These are phyloP conservation scores for Actinemys pallida DNA, from an alignment of 2,113 vertebrate species.

Conservation along the genomic window DNA sequence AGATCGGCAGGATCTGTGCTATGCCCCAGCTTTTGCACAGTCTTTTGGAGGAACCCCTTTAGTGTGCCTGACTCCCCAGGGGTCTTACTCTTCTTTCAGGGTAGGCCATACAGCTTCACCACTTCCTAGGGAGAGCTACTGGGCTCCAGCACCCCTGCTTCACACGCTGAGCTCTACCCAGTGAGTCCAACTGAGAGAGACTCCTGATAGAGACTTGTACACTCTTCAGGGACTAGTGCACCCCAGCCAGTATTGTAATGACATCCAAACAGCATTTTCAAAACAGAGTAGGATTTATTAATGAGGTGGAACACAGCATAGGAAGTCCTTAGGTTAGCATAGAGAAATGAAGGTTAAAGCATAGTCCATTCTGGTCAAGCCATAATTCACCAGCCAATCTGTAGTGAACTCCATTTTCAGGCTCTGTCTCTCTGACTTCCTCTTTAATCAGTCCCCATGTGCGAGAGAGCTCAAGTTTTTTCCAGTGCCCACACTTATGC, in stretches of 20 bases:
- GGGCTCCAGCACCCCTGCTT: background rate
- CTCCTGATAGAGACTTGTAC: background rate
- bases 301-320: background rate
- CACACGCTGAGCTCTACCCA: background rate
- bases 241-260: background rate
- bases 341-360: background rate
- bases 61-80: too few relatives aligned
- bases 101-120: background rate
- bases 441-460: background rate
- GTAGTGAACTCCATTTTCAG: background rate
- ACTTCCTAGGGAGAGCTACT: background rate
- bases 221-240: background rate
- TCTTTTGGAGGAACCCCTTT: too few relatives aligned
- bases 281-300: background rate
- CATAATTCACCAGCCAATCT: background rate
- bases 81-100: too few relatives aligned
- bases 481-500: background rate
- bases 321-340: background rate
- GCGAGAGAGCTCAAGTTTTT: background rate
- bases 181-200: background rate
- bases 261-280: background rate
- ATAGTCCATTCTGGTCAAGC: background rate
- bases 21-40: too few relatives aligned
- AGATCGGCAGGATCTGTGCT: background rate
- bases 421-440: background rate